Base-by-base conservation (phyloP, 2,797 vertebrate species). In the Odontamblyopus lacepedii region DNA sequence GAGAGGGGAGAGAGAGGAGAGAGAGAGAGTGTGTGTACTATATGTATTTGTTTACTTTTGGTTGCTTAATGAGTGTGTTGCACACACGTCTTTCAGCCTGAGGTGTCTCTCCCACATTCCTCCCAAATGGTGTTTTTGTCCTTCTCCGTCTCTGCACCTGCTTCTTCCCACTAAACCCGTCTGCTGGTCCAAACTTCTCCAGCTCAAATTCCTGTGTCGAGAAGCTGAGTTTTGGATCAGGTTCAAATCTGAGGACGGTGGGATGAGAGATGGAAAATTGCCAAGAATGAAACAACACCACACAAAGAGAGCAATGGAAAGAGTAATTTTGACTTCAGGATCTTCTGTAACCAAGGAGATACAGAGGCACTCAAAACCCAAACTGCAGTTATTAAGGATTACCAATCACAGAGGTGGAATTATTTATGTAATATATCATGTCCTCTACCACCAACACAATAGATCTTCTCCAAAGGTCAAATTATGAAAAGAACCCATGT, bases 121-220 rank as follows among this genome's bases (percentile, higher is more conserved):
- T 75, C 19, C 32, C 8, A 69, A 66, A 48, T 61, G 4, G 59
- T 44, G 26, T 13, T 50, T 70, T 63, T 65, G 60, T 63, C 7
- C 56, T 29, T 13, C 26, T 60, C 16, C 1, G 13, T 30, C 8
- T 7, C 26, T 69, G 63, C 75, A 67, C 71, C 62, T 80, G 64
- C 48, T 81, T 63, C 8, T 56, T 66, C 30, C 69, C 26, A 35
- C 29, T 69, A 6, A 70, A 62, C 69, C 67, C 11, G 29, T 74
- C 23, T 38, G 44, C 55, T 59, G 48, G 1, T 41, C 51, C 23
- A 27, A 50, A 68, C 29, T 9, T 70, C 18, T 56, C 38, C 16
- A 32, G 29, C 44, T 30, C 26, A 51, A 67, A 29, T 6, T 13
- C 3, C 1, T 7, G 29, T 32, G 26, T 32, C 18, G 26, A 68